A percentile compares a stretch with the other conserved stretches of the same genome.
phyloP scores from a whole-genome alignment of 2,797 vertebrate species.

The Enteromius anoplus region DNA sequence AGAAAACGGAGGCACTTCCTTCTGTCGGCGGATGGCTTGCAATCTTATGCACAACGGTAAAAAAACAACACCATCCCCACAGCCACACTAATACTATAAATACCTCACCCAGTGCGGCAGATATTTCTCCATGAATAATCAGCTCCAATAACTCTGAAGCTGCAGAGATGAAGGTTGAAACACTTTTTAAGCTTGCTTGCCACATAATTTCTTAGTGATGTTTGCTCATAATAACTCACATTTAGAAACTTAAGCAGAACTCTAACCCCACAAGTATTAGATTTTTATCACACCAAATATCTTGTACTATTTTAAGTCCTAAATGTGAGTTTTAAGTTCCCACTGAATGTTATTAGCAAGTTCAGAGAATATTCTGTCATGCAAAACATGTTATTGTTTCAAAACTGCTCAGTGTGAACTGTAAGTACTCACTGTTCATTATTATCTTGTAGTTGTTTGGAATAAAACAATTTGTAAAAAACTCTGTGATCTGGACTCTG shows the following conservation, averaged over 20 bases:
- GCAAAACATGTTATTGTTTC: not conserved
- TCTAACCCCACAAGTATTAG: not conserved
- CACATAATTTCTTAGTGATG: not conserved
- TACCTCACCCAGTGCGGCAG: not conserved
- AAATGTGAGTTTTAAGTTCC: not conserved
- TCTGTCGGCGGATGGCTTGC: slow-evolving; percentile 29
- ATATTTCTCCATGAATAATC: slow-evolving; percentile 2
- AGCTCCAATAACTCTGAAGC: not conserved
- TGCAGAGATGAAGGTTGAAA: not conserved
- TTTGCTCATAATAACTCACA: not conserved
- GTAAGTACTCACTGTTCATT: not conserved
- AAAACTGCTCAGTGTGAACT: not conserved
- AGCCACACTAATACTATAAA: slow-evolving; percentile 19
- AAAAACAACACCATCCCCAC: slow-evolving; percentile 7
- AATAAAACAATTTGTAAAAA: too few relatives aligned
- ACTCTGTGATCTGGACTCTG: too few relatives aligned
- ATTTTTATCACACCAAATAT: not conserved
- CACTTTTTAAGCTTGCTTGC: not conserved
- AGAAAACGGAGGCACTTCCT: slow-evolving; percentile 47
- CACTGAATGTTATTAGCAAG: not conserved
- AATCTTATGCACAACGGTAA: slow-evolving; percentile 12
- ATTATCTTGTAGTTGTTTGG: not conserved
- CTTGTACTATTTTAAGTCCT: not conserved
- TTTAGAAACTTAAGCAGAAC: not conserved
- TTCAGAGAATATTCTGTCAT: too few relatives aligned